Evolutionary conservation across 2,797 vertebrate genomes (phyloP).

Genomic region (Phoebastria nigripes): DNA sequence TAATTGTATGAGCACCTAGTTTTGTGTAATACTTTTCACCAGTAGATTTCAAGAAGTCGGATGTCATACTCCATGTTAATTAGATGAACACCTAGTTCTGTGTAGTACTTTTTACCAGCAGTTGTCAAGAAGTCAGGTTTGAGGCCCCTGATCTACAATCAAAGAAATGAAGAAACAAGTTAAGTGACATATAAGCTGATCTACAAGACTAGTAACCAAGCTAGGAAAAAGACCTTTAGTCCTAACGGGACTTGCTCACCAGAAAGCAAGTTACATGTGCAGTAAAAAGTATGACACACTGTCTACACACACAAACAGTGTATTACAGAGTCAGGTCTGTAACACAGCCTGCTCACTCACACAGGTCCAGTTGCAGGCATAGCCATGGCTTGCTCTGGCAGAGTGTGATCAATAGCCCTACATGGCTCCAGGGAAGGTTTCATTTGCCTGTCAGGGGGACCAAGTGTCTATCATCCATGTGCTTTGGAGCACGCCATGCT

Average conservation of each 20-base stretch:
- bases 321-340: not conserved
- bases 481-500: not conserved
- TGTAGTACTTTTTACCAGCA: not conserved
- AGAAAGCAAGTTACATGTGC: not conserved
- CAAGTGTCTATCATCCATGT: not conserved
- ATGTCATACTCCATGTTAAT: not conserved
- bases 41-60: not conserved
- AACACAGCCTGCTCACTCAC: not conserved
- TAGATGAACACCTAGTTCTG: not conserved
- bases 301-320: fast-evolving
- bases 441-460: no score
- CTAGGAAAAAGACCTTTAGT: not conserved
- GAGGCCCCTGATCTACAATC: not conserved
- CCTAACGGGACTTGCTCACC: not conserved
- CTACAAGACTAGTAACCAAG: not conserved
- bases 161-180: not conserved
- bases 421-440: fast-evolving
- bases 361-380: fast-evolving
- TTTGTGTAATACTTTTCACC: not conserved
- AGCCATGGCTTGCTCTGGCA: not conserved
- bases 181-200: not conserved
- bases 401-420: not conserved
- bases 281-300: not conserved
- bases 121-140: not conserved
- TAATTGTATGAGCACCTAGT: not conserved